phyloP scores from a whole-genome alignment of 1,140 invertebrate species.

The Eciton burchellii region DNA sequence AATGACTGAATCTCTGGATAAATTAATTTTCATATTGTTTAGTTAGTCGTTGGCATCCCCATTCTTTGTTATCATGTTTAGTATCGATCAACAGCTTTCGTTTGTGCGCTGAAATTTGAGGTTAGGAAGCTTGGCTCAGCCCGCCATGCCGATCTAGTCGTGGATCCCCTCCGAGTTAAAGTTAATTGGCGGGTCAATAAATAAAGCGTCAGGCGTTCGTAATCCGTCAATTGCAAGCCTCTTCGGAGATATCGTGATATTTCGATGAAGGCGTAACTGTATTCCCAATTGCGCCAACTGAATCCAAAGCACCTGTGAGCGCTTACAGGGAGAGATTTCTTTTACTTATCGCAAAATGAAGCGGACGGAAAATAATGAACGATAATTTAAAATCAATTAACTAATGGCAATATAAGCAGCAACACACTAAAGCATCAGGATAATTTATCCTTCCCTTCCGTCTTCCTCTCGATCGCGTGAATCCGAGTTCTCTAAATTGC shows the following conservation, averaged over 20 bases:
- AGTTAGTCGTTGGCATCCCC: background rate
- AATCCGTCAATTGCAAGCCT: conserved; percentile 14
- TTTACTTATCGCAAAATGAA: background rate
- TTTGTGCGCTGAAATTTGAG: conserved; percentile 1
- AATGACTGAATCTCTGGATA: background rate
- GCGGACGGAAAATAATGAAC: background rate
- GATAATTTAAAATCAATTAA: conserved; percentile 5
- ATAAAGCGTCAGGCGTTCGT: conserved; percentile 61
- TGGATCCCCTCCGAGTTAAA: conserved; percentile 67
- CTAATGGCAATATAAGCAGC: background rate
- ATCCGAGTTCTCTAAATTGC: conserved; percentile 5
- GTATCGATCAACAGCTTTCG: conserved; percentile 10
- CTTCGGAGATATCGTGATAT: conserved; percentile 21
- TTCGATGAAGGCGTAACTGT: background rate
- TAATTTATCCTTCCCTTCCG: background rate
- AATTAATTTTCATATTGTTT: background rate
- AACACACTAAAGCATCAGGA: background rate
- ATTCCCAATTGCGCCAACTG: background rate
- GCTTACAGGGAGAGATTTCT: background rate
- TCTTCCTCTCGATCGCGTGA: background rate
- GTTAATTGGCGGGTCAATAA: conserved; percentile 68
- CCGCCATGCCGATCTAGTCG: conserved; percentile 58
- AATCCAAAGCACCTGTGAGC: background rate
- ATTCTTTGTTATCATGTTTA: conserved; percentile 29
- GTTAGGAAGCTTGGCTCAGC: conserved; percentile 33